Base-by-base conservation (phyloP, 2,797 vertebrate genomes). In the Gorsachius magnificus region DNA sequence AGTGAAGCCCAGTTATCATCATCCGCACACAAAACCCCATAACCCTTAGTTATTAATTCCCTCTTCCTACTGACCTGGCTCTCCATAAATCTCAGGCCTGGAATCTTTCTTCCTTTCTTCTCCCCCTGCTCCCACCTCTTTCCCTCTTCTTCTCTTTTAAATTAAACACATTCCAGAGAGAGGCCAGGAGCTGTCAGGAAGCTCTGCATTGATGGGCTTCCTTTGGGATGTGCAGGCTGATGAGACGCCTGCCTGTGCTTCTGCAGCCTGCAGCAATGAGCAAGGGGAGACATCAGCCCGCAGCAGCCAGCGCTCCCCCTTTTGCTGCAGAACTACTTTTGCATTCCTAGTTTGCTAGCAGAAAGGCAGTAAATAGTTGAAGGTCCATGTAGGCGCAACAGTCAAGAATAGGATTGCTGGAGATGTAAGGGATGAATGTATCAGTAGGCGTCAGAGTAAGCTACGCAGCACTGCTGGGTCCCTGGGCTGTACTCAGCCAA, bases 111-210 rank as follows among this genome's bases (percentile, higher is more conserved):
- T 92, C 79, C 53, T 96, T 94, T 96, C 95, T 94, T 89, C 74
- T 89, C 65, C 83, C 65, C 50, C 45, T 77, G 75, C 89, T 96
- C 84, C 90, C 83, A 93, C 78, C 77, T 94, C 87, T 81, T 91
- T 75, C 64, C 57, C 26, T 89, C 68, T 90, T 93, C 84, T 90
- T 80, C 77, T 95, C 86, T 90, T 96, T 87, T 96, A 97, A 97
- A 97, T 97, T 96, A 97, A 97, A 97, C 94, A 85, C 96, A 95
- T 95, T 96, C 95, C 95, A 94, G 87, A 80, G 93, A 92, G 89
- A 80, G 95, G 88, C 85, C 71, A 45, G 88, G 92, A 96, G 91
- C 90, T 85, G 88, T 94, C 87, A 70, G 87, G 95, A 93, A 84
- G 71, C 50, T 92, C 87, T 83, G 76, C 45, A 56, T 5, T 56